These are phyloP conservation scores for Pecten maximus DNA, from an alignment of 2,888 invertebrate genomes.

Conservation along the genomic window DNA sequence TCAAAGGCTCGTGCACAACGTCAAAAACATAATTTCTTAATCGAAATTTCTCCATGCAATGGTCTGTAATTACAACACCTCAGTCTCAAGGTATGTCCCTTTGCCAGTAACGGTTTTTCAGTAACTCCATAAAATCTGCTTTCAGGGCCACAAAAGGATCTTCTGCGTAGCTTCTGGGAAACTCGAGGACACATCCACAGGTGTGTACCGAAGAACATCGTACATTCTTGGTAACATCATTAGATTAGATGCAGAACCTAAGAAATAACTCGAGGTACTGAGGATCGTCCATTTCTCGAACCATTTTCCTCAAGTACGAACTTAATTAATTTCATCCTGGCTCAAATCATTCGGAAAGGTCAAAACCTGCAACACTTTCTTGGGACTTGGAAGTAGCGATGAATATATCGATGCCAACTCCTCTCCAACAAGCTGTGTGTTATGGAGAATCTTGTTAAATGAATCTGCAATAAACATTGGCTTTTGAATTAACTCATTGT, in stretches of 20 bases:
- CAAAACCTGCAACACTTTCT: slow-evolving; percentile 26
- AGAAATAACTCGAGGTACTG: slow-evolving; percentile 3
- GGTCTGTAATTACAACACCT: no score
- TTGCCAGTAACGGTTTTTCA: slow-evolving; percentile 31
- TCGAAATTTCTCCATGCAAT: no score
- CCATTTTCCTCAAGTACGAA: not conserved
- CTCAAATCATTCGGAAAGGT: slow-evolving; percentile 1
- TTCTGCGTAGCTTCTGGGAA: slow-evolving; percentile 5
- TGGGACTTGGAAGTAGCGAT: not conserved
- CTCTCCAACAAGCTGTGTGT: slow-evolving; percentile 16
- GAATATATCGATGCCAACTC: slow-evolving; percentile 25
- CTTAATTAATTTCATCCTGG: slow-evolving; percentile 25
- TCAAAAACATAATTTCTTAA: no score
- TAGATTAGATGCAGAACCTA: slow-evolving; percentile 26
- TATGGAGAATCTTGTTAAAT: slow-evolving; percentile 33
- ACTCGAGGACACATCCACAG: slow-evolving; percentile 23
- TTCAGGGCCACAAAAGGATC: slow-evolving; percentile 19
- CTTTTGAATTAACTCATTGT: slow-evolving; percentile 43
- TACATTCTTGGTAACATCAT: not conserved
- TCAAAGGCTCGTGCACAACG: no score
- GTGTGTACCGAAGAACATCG: not conserved
- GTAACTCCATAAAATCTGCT: not conserved
- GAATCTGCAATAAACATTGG: slow-evolving; percentile 45
- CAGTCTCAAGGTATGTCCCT: not conserved
- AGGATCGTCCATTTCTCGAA: slow-evolving; percentile 37